Conservation (phyloP, 2,888 invertebrate genomes). For the Ophion obscuratus region DNA sequence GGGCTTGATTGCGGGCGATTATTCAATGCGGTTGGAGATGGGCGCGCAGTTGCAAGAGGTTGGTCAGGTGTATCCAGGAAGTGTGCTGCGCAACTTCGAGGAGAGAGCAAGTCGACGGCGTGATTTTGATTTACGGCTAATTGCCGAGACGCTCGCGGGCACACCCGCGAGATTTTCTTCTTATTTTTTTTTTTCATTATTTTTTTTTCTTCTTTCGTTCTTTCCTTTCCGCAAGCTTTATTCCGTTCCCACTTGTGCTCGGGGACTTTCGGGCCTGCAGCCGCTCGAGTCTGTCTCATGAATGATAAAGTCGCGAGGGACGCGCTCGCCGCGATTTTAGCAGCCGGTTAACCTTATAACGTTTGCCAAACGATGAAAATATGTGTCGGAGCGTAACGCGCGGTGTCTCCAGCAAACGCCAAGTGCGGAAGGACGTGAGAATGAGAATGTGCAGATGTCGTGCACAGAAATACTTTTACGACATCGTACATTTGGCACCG, state of each 20-base stretch:
- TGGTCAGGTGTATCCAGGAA: conserved; percentile 40
- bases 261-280: conserved; percentile 63
- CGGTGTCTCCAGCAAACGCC: not conserved
- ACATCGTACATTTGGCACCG: conserved; percentile 1
- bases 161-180: conserved; percentile 38
- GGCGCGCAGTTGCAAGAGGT: conserved; percentile 13
- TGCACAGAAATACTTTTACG: conserved; percentile 17
- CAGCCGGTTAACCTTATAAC: conserved; percentile 44
- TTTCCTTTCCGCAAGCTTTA: conserved; percentile 14
- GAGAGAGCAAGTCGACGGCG: conserved; percentile 63
- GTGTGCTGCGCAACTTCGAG: conserved; percentile 11
- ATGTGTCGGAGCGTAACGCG: conserved; percentile 59
- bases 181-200: too few species aligned
- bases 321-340: not conserved
- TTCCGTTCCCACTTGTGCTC: conserved; percentile 32
- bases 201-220: not conserved
- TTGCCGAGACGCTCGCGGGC: conserved; percentile 67
- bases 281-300: conserved; percentile 72
- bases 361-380: conserved; percentile 70
- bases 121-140: conserved; percentile 80
- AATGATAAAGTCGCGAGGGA: conserved; percentile 74
- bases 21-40: conserved; percentile 14
- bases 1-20: conserved; percentile 8
- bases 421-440: conserved; percentile 60
- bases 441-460: conserved; percentile 53